Evolutionary conservation across 1,140 invertebrate genomes (phyloP).

Genomic region (Diploscapter pachys): DNA sequence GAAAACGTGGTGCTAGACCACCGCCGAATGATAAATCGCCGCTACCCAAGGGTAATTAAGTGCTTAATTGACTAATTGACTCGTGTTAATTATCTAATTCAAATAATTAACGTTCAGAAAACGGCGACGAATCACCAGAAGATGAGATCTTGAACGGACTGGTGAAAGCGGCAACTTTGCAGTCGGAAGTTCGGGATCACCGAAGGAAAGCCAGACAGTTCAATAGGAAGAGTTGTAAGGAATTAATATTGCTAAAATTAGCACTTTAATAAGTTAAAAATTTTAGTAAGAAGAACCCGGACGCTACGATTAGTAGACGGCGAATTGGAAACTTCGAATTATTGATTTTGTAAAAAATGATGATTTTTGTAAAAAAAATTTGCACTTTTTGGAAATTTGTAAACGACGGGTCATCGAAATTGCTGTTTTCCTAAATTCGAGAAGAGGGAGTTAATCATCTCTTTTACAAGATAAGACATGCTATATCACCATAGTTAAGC

Average conservation of each 20-base stretch:
- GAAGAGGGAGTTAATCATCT: no score
- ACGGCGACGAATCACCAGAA: slow-evolving; percentile 33
- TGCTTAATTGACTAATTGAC: background rate
- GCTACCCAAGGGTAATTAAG: background rate
- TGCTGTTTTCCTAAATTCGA: no score
- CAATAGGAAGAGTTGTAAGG: slow-evolving; percentile 51
- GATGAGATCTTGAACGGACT: slow-evolving; percentile 57
- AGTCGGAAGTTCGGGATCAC: slow-evolving; percentile 51
- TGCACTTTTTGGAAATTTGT: no score
- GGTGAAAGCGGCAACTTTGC: slow-evolving; percentile 57
- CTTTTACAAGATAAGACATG: no score
- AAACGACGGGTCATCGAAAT: no score
- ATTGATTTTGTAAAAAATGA: background rate
- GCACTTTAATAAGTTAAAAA: background rate
- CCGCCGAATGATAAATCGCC: slow-evolving; percentile 38
- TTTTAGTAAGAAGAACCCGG: slow-evolving; percentile 41
- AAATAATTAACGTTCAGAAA: background rate
- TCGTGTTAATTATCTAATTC: slow-evolving; percentile 14
- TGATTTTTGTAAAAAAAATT: background rate
- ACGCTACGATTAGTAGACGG: slow-evolving; percentile 42
- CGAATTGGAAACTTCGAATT: slow-evolving; percentile 24
- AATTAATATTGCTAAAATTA: background rate
- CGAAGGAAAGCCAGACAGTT: slow-evolving; percentile 52
- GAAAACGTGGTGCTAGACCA: slow-evolving; percentile 38
- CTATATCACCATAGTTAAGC: no score